Evolutionary conservation across 2,888 invertebrate genomes (phyloP).

Genomic region (Xylophagus ater): DNA sequence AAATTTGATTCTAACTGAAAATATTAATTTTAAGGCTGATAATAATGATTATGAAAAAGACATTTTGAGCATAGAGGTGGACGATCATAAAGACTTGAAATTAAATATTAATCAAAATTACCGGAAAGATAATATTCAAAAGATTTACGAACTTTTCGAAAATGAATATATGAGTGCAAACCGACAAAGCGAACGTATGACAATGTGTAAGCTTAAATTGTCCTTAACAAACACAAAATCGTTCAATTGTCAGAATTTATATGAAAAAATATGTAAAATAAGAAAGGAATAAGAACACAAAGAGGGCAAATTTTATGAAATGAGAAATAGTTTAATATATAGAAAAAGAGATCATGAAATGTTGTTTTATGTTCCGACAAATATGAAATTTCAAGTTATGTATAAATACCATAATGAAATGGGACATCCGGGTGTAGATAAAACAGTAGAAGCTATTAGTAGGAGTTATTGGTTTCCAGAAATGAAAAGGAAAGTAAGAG

Average conservation of each 20-base stretch:
- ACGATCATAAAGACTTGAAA: too few species aligned
- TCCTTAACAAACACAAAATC: too few species aligned
- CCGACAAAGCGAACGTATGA: too few species aligned
- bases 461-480: constrained; percentile 7
- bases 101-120: too few species aligned
- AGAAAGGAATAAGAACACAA: constrained; percentile 4
- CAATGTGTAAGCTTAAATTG: too few species aligned
- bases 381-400: constrained; percentile 15
- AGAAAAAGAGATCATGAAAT: constrained; percentile 8
- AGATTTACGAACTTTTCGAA: too few species aligned
- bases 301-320: constrained; percentile 14
- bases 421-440: constrained; percentile 14
- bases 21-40: too few species aligned
- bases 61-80: too few species aligned
- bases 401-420: constrained; percentile 17
- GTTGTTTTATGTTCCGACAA: constrained; percentile 12
- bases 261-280: constrained; percentile 4
- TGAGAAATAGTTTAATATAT: constrained; percentile 17
- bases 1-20: too few species aligned
- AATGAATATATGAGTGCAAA: too few species aligned
- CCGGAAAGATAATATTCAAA: too few species aligned
- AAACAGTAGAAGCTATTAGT: constrained; percentile 2
- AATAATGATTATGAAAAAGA: too few species aligned
- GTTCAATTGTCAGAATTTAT: constrained; percentile 9
- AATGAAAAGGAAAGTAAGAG: constrained; percentile 4